Conservation (phyloP, 2,113 vertebrate species). For the Antigone vipio region DNA sequence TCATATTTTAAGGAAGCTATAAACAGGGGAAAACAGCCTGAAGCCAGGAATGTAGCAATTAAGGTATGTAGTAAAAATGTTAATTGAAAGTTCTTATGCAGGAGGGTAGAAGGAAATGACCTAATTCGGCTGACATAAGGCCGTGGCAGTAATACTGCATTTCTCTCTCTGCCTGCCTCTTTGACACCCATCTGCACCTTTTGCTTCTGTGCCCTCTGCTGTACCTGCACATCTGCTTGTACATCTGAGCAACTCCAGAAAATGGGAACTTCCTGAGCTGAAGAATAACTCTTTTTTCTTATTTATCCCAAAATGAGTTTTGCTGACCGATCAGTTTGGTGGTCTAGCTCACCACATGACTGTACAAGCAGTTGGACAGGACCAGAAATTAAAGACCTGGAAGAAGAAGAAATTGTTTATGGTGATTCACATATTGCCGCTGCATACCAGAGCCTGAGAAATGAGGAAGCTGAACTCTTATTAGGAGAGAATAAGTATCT, state of each 20-base stretch:
- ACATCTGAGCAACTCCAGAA: background rate
- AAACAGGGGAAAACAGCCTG: background rate
- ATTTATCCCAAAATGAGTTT: background rate
- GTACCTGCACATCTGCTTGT: background rate
- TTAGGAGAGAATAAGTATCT: background rate
- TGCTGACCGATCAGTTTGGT: background rate
- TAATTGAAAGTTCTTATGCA: background rate
- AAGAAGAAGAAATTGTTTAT: background rate
- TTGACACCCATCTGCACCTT: background rate
- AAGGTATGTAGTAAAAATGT: background rate
- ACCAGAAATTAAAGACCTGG: background rate
- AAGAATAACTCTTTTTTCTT: background rate
- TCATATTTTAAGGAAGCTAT: background rate
- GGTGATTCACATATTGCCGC: background rate
- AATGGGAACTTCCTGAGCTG: background rate
- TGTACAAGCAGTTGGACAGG: background rate
- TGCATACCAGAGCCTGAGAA: background rate
- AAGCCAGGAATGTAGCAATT: background rate
- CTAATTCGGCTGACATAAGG: background rate
- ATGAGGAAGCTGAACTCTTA: background rate
- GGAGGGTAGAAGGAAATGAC: background rate
- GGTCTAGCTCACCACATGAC: background rate
- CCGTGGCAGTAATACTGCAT: background rate
- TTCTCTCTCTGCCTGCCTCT: background rate
- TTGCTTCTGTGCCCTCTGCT: background rate